A percentile compares a stretch with the other conserved stretches of the same genome.
phyloP scores from a whole-genome alignment of 2,797 vertebrate species.

The Xenopus petersii region DNA sequence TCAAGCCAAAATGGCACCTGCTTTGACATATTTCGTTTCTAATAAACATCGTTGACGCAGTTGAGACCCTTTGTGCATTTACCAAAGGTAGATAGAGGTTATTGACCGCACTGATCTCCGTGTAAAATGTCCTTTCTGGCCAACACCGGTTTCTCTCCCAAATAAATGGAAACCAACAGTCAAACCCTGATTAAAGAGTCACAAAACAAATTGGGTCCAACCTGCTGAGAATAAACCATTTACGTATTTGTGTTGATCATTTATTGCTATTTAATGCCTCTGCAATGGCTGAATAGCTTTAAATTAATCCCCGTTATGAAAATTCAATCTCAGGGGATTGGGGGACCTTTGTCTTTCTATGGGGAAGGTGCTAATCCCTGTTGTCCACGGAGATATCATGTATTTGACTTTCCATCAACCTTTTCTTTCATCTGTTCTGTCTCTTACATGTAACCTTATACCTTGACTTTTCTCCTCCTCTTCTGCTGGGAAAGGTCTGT shows the following conservation, averaged over 20 bases:
- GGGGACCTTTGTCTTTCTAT: slow-evolving; percentile 13
- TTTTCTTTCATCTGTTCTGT: slow-evolving; percentile 25
- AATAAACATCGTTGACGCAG: no score
- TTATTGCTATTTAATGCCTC: slow-evolving; percentile 3
- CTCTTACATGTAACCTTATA: slow-evolving; percentile 40
- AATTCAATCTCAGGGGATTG: slow-evolving; percentile 19
- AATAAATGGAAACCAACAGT: no score
- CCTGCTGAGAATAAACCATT: background rate
- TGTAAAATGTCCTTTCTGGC: no score
- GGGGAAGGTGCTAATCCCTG: slow-evolving; percentile 45
- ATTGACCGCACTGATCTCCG: no score
- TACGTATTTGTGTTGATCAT: background rate
- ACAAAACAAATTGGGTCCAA: slow-evolving; percentile 20
- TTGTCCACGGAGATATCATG: background rate
- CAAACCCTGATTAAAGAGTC: background rate
- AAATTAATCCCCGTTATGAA: background rate
- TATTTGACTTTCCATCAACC: background rate
- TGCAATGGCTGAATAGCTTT: slow-evolving; percentile 22
- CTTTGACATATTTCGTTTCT: no score
- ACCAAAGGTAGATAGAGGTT: no score
- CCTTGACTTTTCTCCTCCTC: slow-evolving; percentile 6
- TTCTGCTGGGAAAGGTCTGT: slow-evolving; percentile 27
- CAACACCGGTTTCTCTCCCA: no score
- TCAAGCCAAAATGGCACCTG: no score
- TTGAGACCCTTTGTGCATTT: no score